Base-by-base conservation (phyloP, 1,140 invertebrate species). In the Proales similis region DNA sequence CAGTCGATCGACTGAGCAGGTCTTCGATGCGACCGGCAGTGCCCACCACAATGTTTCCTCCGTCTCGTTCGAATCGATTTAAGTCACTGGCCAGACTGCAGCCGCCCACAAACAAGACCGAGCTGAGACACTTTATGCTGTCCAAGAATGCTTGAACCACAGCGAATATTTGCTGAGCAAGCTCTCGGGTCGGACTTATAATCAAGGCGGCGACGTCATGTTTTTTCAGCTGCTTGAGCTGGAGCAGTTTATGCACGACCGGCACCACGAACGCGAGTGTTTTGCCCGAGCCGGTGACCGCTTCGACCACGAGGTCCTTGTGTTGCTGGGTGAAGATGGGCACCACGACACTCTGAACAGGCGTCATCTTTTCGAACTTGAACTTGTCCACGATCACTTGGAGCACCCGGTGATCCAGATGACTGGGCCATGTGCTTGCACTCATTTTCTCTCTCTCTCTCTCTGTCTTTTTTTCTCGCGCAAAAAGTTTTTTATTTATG, bases 241-340 rank as follows among this genome's bases (percentile, higher is more conserved):
- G 81, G 67, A 85, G 76, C 29, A 96, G 71, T 49, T 92, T 85
- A 77, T 95, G 86, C 30, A 96, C 65, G 63, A 93, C 71, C 0
- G 92, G 92, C 39, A 97, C 83, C 7, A 96, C 72, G 78, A 96
- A 97, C 0, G 90, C 89, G 42, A 96, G 72, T 0, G 92, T 97
- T 79, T 97, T 97, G 0, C 92, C 92, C 71, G 90, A 94, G 2
- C 92, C 92, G 19, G 92, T 97, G 0, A 94, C 87, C 26, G 92
- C 92, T 78, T 96, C 90, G 4, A 85, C 91, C 3, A 86, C 88
- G n/a, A 96, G 87, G 81, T 97, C 92, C 78, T 94, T 94, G 63
- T 87, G 85, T 27, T 81, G 82, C 92, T 48, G 43, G 14, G 7
- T 48, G 11, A 78, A 38, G 70, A 70, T 65, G 63, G 65, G 63